A percentile compares a stretch with the other conserved stretches of the same genome.
These are phyloP conservation scores for Barbus barbus DNA, from an alignment of 2,113 vertebrate species.

Conservation along the genomic window DNA sequence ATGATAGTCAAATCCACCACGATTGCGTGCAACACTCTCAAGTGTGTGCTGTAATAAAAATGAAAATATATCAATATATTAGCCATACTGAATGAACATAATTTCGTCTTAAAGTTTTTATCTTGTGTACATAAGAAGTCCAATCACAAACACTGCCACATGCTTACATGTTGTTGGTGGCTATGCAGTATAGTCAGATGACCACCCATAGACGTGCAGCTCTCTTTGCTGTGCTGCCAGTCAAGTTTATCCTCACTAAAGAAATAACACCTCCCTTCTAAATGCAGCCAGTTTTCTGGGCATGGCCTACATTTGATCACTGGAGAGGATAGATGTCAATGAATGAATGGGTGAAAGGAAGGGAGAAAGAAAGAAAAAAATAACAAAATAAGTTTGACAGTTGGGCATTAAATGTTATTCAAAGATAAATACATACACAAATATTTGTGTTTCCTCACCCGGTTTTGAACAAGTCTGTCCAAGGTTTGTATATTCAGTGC, in stretches of 20 bases:
- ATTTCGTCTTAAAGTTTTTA: background rate
- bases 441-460: slow-evolving; percentile 36
- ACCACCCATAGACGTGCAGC: slow-evolving; percentile 60
- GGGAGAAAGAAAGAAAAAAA: background rate
- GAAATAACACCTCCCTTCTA: slow-evolving; percentile 59
- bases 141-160: background rate
- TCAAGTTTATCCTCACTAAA: slow-evolving; percentile 66
- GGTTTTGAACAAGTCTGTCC: slow-evolving; percentile 59
- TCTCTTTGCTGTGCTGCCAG: slow-evolving; percentile 61
- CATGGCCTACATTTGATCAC: slow-evolving; percentile 59
- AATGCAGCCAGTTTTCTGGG: slow-evolving; percentile 59
- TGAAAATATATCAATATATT: background rate
- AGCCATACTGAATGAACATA: background rate
- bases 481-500: slow-evolving; percentile 55
- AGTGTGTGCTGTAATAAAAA: slow-evolving; percentile 53
- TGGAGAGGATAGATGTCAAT: background rate
- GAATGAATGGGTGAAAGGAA: background rate
- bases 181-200: slow-evolving; percentile 64
- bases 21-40: slow-evolving; percentile 53
- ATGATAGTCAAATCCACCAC: slow-evolving; percentile 55
- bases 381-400: background rate
- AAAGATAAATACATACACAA: background rate
- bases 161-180: slow-evolving; percentile 61
- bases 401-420: background rate
- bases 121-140: background rate